phyloP scores from a whole-genome alignment of 2,888 invertebrate species.

The Agrotis segetum region DNA sequence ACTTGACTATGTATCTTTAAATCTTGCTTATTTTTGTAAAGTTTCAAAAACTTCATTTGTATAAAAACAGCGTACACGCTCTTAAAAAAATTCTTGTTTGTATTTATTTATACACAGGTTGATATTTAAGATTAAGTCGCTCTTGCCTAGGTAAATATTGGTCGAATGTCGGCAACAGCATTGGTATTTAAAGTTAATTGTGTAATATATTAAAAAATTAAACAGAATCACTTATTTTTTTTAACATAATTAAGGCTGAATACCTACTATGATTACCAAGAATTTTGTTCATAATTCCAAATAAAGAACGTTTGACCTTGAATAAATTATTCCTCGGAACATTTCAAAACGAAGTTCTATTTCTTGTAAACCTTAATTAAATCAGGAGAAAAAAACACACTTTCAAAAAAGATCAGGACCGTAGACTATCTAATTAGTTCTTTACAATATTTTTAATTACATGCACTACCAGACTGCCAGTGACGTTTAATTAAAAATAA shows the following conservation, averaged over 20 bases:
- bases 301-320: background rate
- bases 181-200: too few species aligned
- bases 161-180: too few species aligned
- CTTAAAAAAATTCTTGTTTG: too few species aligned
- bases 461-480: conserved; percentile 22
- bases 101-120: too few species aligned
- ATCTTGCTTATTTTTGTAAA: too few species aligned
- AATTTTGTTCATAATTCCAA: too few species aligned
- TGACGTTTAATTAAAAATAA: conserved; percentile 44
- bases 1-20: too few species aligned
- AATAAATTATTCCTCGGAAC: background rate
- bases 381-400: background rate
- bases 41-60: too few species aligned
- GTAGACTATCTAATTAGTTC: conserved; percentile 40
- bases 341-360: background rate
- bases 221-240: background rate
- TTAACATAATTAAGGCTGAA: background rate
- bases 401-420: conserved; percentile 19
- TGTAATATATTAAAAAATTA: too few species aligned
- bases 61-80: too few species aligned
- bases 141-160: too few species aligned
- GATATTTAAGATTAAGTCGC: too few species aligned
- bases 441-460: conserved; percentile 45
- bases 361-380: background rate
- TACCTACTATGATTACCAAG: background rate